Evolutionary conservation across 2,113 vertebrate genomes (phyloP).

Genomic region (Ctenodactylus gundi): DNA sequence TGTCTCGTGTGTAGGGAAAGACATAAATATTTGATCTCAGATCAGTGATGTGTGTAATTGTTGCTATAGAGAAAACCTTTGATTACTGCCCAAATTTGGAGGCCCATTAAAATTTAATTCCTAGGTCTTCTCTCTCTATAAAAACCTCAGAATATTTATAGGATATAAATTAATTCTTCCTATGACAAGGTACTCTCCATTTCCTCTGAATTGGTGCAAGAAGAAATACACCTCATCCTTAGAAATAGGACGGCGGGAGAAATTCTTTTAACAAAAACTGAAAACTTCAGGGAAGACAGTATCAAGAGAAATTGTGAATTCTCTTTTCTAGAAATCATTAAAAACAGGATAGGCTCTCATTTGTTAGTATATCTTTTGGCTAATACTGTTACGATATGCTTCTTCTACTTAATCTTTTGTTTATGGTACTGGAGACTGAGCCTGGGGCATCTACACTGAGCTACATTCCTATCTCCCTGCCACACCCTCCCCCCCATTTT

Average conservation of each 20-base stretch:
- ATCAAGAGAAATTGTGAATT: neutral
- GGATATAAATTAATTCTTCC: conserved; percentile 5
- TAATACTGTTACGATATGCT: too few species aligned
- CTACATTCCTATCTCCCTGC: too few species aligned
- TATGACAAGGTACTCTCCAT: neutral
- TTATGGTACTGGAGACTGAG: too few species aligned
- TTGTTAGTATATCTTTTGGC: neutral
- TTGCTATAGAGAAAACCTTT: conserved; percentile 60
- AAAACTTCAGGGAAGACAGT: neutral
- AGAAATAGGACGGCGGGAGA: neutral
- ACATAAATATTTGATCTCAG: conserved; percentile 78
- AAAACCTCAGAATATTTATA: conserved; percentile 36
- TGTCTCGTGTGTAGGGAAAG: conserved; percentile 47
- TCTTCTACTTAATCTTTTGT: too few species aligned
- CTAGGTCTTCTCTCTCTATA: conserved; percentile 35
- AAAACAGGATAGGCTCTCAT: neutral
- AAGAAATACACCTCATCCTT: neutral
- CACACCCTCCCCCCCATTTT: too few species aligned
- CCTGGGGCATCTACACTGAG: too few species aligned
- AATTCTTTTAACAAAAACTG: neutral
- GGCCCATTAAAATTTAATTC: conserved; percentile 66
- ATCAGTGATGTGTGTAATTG: conserved; percentile 74
- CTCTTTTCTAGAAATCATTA: neutral
- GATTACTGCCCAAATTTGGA: conserved; percentile 69
- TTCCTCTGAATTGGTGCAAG: neutral